phyloP scores from a whole-genome alignment of 2,797 vertebrate species.

The Eulemur mongoz region DNA sequence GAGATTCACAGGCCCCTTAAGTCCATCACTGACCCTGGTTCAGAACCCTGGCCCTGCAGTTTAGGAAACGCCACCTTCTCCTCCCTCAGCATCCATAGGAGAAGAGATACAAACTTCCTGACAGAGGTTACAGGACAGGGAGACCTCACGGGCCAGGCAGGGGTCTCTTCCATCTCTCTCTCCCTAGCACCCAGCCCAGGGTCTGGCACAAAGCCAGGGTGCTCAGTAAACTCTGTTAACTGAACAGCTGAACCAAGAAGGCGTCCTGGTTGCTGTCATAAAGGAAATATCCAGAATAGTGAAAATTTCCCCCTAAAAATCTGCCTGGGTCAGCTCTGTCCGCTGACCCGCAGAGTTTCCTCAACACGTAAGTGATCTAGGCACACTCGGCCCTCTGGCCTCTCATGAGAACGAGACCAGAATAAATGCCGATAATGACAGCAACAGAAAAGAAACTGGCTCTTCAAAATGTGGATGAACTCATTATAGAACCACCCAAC shows the following conservation, averaged over 20 bases:
- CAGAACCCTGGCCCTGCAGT: not conserved
- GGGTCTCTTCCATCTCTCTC: not conserved
- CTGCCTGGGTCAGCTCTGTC: not conserved
- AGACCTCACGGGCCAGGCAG: not conserved
- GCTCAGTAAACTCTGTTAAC: not conserved
- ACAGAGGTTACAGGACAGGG: not conserved
- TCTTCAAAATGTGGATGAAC: not conserved
- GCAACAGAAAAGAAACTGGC: not conserved
- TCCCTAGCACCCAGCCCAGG: not conserved
- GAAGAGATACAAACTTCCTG: not conserved
- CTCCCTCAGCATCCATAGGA: not conserved
- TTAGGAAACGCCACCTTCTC: not conserved
- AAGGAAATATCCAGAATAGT: not conserved
- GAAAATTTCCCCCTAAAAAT: not conserved
- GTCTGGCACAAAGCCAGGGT: not conserved
- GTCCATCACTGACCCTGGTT: not conserved
- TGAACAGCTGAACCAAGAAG: not conserved
- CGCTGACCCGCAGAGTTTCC: not conserved
- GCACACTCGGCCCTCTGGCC: not conserved
- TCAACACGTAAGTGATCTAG: not conserved
- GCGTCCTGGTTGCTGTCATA: not conserved
- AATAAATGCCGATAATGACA: not conserved
- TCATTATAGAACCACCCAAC: not conserved
- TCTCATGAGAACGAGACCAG: constrained; percentile 10
- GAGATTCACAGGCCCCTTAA: not conserved